Evolutionary conservation across 2,113 vertebrate species (phyloP), one percentile per base, ranked within the genome.

Genomic region (Rhinoderma darwinii): DNA sequence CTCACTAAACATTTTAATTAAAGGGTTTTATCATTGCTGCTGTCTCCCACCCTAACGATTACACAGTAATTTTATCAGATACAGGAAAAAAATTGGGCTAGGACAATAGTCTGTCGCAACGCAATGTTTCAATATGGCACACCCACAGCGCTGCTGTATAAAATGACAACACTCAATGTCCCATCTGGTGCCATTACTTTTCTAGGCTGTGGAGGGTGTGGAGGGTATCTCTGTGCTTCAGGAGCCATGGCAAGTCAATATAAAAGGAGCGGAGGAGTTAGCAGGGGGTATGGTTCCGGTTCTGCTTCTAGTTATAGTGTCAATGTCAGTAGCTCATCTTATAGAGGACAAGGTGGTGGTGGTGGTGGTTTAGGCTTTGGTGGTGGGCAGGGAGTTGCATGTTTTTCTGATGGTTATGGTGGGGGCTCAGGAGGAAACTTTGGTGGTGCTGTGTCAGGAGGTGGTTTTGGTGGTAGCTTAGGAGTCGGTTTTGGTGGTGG

Each of bases 311-410:
- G 20, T 41, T 41, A 72, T 41, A 39, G 37, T 25, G 18, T 41
- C 30, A 72, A 25, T 41, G 37, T 12, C n/a, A 77, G 44, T 27
- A 77, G 43, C 18, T 30, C 44, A 41, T 72, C 68, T 25, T 41
- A 37, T 25, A 41, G 68, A 72, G 35, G 41, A 32, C 44, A 51
- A 14, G 1, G 18, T 8, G 88, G 90, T 0, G 56, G 87, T 41
- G 88, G 75, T 35, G 20, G 88, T 1, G 77, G 89, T n/a, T 83
- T 89, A 39, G 89, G 91, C n/a, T 30, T 88, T 10, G 90, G 90
- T 0, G 88, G 90, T 54, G 90, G 89, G 0, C 86, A 87, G 30
- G 90, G 90, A 51, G 83, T 88, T 30, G 86, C 87, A 1, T 88
- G 89, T 37, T 89, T 88, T 9, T 59, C 89, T 41, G 54, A n/a